phyloP scores from a whole-genome alignment of 2,888 invertebrate species.

The Candidula unifasciata region DNA sequence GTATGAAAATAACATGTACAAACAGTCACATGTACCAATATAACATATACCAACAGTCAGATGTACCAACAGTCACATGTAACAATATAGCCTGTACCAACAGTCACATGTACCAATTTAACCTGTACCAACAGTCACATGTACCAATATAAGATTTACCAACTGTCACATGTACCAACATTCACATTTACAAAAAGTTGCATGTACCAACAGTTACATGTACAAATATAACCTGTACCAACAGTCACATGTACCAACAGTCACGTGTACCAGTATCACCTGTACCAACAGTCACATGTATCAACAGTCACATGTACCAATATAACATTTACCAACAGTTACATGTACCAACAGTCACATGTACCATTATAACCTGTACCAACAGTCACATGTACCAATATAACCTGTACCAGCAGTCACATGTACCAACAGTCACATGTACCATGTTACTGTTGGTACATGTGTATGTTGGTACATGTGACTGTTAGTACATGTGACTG shows the following conservation, averaged over 20 bases:
- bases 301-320: not conserved
- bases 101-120: not conserved
- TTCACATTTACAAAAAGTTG: not conserved
- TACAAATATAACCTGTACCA: too few species aligned
- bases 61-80: not conserved
- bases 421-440: not conserved
- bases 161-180: conserved; percentile 13
- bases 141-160: not conserved
- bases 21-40: not conserved
- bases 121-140: not conserved
- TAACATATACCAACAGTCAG: not conserved
- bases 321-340: not conserved
- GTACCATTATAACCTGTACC: not conserved
- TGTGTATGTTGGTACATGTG: not conserved
- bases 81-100: too few species aligned
- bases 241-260: not conserved
- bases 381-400: not conserved
- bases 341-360: not conserved
- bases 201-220: not conserved
- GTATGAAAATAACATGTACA: not conserved
- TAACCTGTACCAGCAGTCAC: not conserved
- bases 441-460: not conserved
- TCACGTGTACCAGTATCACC: not conserved
- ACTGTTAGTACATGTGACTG: not conserved
- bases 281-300: not conserved